Evolutionary conservation across 2,888 invertebrate genomes (phyloP).

Genomic region (Aquatica leii): DNA sequence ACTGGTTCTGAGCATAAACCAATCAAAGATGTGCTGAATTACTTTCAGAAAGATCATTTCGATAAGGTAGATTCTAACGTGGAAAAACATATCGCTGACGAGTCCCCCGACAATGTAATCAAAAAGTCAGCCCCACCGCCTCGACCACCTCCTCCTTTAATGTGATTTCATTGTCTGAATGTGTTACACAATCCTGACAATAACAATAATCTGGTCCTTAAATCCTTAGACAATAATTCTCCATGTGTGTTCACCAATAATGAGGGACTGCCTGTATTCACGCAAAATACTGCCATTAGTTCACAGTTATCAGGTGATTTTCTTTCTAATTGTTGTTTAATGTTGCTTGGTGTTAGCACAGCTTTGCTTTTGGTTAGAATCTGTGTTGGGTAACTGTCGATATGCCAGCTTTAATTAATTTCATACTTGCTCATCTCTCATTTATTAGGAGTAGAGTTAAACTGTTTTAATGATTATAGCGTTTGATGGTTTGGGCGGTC

Average conservation of each 20-base stretch:
- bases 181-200: conserved; percentile 22
- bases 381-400: too few relatives aligned
- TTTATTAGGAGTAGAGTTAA: background rate
- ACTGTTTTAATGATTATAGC: conserved; percentile 57
- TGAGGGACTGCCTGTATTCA: conserved; percentile 50
- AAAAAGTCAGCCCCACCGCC: conserved; percentile 47
- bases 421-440: background rate
- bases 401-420: background rate
- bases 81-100: background rate
- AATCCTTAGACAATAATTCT: conserved; percentile 41
- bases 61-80: background rate
- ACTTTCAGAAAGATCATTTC: conserved; percentile 54
- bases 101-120: background rate
- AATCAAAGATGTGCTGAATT: conserved; percentile 57
- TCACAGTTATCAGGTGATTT: conserved; percentile 43
- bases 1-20: conserved; percentile 46
- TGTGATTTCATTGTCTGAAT: conserved; percentile 54
- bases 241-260: conserved; percentile 48
- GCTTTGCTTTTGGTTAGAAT: conserved; percentile 43
- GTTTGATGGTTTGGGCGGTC: conserved; percentile 79
- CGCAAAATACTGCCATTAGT: conserved; percentile 47
- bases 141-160: conserved; percentile 56
- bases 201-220: conserved; percentile 22
- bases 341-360: conserved; percentile 25
- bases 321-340: conserved; percentile 25